Evolutionary conservation across 2,113 vertebrate species (phyloP), one percentile per base, ranked within the genome.

Genomic region (Embiotoca jacksoni): DNA sequence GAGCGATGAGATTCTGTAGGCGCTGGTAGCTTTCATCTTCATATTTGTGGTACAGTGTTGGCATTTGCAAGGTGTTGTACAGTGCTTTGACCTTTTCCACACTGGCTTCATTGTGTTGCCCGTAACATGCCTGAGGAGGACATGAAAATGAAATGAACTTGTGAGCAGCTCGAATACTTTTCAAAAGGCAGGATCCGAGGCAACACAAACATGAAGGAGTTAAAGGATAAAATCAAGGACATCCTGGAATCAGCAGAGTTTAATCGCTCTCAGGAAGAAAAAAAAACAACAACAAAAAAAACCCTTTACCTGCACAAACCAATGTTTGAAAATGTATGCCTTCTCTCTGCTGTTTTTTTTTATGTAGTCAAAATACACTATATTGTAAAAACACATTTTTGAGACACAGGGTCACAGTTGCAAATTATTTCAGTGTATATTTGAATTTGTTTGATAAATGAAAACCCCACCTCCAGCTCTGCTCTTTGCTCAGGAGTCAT

Each of bases 21-120:
- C 86, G 92, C 60, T 6, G 85, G 83, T 97, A 98, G 82, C 97
- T 98, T 63, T 93, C 94, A 4, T 98, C 96, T 79, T 99, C 97
- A 0, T 96, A 95, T n/a, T 88, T 90, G 3, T 52, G 80, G 72
- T 96, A 99, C 1, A 91, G 86, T 0, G 78, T 58, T 2, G 81
- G 91, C 87, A 99, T 91, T 53, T 95, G 93, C 86, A 99, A 70
- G 0, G 93, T 59, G 50, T 94, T 89, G 10, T 98, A 99, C 1
- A 99, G 85, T 0, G 94, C 92, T 87, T 97, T 98, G 83, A 99
- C 97, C 63, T 92, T 93, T 0, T 93, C 93, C 69, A 97, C 96
- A 57, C 96, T 97, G 65, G 93, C 94, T 0, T 90, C 82, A 7
- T 98, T 96, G 16, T 96, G 95, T 1, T 85, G 86, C 1, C 96